A percentile compares a stretch with the other conserved stretches of the same genome.
phyloP scores from a whole-genome alignment of 2,888 invertebrate genomes.

The Lasioglossum calceatum region DNA sequence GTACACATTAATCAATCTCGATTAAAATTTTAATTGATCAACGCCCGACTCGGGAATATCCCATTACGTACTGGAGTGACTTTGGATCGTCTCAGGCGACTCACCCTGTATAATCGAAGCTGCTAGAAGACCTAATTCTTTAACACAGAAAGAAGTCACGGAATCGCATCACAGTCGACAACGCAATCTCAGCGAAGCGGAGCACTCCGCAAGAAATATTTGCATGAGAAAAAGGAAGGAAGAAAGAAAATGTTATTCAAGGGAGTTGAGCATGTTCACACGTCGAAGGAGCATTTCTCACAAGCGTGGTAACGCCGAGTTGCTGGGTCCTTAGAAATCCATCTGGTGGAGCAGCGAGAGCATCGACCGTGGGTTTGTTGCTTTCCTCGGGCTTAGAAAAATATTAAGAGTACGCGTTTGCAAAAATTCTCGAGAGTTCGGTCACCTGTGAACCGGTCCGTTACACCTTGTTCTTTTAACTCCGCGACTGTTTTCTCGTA shows the following conservation, averaged over 20 bases:
- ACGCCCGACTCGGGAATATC: too few species aligned
- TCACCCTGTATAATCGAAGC: too few species aligned
- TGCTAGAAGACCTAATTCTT: not conserved
- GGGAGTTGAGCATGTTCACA: not conserved
- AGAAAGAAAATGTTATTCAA: not conserved
- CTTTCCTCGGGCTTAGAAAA: constrained; percentile 6
- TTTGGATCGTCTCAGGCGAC: too few species aligned
- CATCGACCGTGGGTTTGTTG: not conserved
- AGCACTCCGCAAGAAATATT: not conserved
- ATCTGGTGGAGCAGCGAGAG: not conserved
- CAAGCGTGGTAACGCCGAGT: not conserved
- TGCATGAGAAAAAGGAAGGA: not conserved
- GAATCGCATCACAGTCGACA: not conserved
- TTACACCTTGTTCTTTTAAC: constrained; percentile 40
- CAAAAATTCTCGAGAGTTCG: constrained; percentile 34
- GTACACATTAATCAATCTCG: too few species aligned
- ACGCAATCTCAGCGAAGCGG: not conserved
- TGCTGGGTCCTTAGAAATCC: constrained; percentile 8
- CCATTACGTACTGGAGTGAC: too few species aligned
- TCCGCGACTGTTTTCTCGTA: constrained; percentile 71
- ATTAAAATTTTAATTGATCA: too few species aligned
- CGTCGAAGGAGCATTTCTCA: constrained; percentile 4
- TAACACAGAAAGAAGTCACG: not conserved
- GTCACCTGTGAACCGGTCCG: constrained; percentile 36
- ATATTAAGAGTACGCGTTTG: constrained; percentile 26